phyloP scores from a whole-genome alignment of 2,797 vertebrate genomes.

The Tapera naevia region DNA sequence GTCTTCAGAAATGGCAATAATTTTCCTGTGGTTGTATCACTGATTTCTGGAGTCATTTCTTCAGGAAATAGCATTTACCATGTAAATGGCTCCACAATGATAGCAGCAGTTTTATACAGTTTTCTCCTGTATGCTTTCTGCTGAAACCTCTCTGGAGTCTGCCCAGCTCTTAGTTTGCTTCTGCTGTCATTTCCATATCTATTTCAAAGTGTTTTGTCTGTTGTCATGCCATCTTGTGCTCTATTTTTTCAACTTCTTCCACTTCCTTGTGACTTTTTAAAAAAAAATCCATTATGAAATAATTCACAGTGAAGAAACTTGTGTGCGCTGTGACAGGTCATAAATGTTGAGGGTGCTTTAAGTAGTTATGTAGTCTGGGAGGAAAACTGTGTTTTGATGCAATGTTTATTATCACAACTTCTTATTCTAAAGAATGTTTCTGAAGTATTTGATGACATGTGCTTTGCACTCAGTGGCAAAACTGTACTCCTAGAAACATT shows the following conservation, averaged over 20 bases:
- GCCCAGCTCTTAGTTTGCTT: constrained; percentile 45
- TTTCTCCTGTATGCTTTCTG: neutral
- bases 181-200: neutral
- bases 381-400: neutral
- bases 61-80: neutral
- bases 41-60: neutral
- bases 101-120: neutral
- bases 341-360: neutral
- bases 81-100: neutral
- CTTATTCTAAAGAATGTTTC: neutral
- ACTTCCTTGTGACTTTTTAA: neutral
- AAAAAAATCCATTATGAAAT: neutral
- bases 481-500: neutral
- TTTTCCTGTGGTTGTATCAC: neutral
- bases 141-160: constrained; percentile 50
- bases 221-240: neutral
- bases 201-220: neutral
- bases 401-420: neutral
- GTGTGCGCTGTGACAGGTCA: neutral
- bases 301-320: constrained; percentile 2
- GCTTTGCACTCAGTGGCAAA: neutral
- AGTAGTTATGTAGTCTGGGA: neutral
- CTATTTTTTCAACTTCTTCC: neutral
- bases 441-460: neutral
- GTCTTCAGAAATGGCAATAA: neutral